These are phyloP conservation scores for Drosophila lacertosa DNA, from an alignment of 1,140 invertebrate species.

Conservation along the genomic window DNA sequence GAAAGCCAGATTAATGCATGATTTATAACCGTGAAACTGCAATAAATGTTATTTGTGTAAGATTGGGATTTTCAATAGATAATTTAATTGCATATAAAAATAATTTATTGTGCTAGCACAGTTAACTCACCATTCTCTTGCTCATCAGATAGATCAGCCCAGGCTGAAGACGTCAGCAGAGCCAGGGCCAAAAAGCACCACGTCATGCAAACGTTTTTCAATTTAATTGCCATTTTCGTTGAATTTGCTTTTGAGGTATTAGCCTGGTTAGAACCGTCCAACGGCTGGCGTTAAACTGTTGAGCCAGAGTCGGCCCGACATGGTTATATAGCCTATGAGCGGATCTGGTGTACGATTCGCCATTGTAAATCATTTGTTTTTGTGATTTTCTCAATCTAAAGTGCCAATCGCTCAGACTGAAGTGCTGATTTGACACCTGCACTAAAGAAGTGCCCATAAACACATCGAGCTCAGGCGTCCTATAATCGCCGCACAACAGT, in stretches of 20 bases:
- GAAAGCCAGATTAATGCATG: not conserved
- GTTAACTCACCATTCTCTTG: constrained; percentile 51
- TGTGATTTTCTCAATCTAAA: constrained; percentile 66
- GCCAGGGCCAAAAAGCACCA: constrained; percentile 29
- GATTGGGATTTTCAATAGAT: constrained; percentile 1
- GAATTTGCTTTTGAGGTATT: not conserved
- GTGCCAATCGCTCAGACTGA: constrained; percentile 54
- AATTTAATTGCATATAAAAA: not conserved
- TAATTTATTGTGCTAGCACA: too few relatives aligned
- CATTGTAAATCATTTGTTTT: constrained; percentile 42
- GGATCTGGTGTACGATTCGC: constrained; percentile 4
- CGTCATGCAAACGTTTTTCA: not conserved
- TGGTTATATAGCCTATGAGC: constrained; percentile 61
- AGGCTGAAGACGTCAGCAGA: not conserved
- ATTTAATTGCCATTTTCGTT: constrained; percentile 33
- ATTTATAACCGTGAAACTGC: not conserved
- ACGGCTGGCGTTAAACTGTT: constrained; percentile 47
- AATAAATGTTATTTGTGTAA: not conserved
- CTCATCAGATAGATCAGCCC: constrained; percentile 38
- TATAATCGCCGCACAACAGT: constrained; percentile 41
- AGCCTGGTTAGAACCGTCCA: constrained; percentile 6
- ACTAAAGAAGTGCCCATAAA: constrained; percentile 46
- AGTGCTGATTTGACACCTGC: constrained; percentile 55
- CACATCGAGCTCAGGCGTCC: not conserved
- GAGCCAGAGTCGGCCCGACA: constrained; percentile 11